Base-by-base conservation (phyloP, 2,797 vertebrate species). In the Sebastes iracundus region DNA sequence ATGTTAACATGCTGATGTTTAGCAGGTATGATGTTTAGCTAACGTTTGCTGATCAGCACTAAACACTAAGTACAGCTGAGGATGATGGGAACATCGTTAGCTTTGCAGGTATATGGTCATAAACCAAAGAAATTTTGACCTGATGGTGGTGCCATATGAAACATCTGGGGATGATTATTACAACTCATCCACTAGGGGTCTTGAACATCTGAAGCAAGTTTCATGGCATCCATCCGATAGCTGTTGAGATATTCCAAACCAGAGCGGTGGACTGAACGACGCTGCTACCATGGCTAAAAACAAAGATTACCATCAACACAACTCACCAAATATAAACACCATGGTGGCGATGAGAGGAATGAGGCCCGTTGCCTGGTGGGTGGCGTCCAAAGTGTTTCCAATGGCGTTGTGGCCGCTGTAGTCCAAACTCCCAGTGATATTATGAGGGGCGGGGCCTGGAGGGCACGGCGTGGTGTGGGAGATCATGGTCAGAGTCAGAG, bases 311-410 rank as follows among this genome's bases (percentile, higher is more conserved):
- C 16, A 9, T 35, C 3, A 72, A 14, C 6, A 4, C 6, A 28
- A 67, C 90, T 74, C 92, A 99, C 98, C 98, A 91, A 97, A 97
- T 89, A 99, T 97, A 90, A 98, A 97, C 79, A 98, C 79, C 94
- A 99, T 96, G 64, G 95, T 95, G 82, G 97, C 96, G 82, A 99
- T 93, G 70, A 99, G 94, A 0, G 98, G 98, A 28, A 99, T 92
- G 72, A 97, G 73, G 25, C 94, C 95, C 7, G 78, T 25, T 11
- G 22, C 64, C 22, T 64, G 83, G 10, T 63, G 42, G 82, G 94
- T 55, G 71, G 89, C 82, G 78, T 77, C 84, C 35, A 74, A 0
- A 76, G 38, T 3, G 35, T 38, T 30, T 42, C 35, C 86, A 1
- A 49, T 5, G 30, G 42, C 71, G 5, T 67, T 27, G 22, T 83